Conservation (phyloP, 2,113 vertebrate genomes). For the Myanophis thanlyinensis region DNA sequence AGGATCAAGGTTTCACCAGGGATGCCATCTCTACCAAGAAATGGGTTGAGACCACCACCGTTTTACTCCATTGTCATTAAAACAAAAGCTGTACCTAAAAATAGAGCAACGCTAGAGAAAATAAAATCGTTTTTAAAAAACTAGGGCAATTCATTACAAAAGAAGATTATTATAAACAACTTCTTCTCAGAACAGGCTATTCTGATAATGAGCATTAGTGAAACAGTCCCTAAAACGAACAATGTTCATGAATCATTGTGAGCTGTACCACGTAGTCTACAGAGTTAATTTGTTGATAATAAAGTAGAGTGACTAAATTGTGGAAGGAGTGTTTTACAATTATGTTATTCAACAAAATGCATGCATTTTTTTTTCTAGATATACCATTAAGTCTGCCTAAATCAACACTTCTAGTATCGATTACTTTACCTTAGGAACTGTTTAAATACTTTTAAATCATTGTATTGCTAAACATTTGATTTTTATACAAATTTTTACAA, state of each 20-base stretch:
- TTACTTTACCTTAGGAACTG: background rate
- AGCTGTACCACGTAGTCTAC: background rate
- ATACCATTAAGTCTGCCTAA: background rate
- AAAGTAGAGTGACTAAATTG: background rate
- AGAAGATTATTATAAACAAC: background rate
- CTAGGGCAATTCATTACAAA: background rate
- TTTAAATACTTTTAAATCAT: background rate
- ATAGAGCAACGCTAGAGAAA: background rate
- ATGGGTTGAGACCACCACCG: background rate
- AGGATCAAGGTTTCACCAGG: constrained; percentile 46
- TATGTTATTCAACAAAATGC: background rate
- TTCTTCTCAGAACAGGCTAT: background rate
- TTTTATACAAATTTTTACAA: background rate
- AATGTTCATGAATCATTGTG: background rate
- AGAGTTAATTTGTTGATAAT: background rate
- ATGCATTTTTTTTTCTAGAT: background rate
- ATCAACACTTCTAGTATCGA: background rate
- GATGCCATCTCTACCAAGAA: constrained; percentile 10
- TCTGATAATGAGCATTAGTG: background rate
- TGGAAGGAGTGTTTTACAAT: background rate
- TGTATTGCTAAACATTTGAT: background rate
- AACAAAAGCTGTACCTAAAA: background rate
- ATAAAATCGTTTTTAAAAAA: background rate
- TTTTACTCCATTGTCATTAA: background rate
- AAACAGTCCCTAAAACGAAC: background rate